Conservation (phyloP, 1,140 invertebrate species). For the Dryas iulia region DNA sequence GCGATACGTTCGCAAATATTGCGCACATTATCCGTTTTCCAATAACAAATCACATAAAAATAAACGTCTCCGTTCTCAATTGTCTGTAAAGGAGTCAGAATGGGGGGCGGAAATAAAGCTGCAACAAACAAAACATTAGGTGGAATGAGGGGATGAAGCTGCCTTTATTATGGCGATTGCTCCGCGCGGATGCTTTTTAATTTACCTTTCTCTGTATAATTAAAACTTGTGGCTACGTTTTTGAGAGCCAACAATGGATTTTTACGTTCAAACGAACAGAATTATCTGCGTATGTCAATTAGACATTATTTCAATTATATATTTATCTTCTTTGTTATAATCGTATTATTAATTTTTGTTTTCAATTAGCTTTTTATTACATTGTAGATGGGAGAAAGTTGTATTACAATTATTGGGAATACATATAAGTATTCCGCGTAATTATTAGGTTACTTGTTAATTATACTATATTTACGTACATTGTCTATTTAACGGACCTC, state of each 20-base stretch:
- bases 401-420: no score
- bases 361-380: background rate
- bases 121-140: conserved; percentile 51
- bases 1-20: background rate
- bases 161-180: conserved; percentile 47
- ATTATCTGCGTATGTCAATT: conserved; percentile 12
- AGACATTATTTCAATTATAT: background rate
- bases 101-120: conserved; percentile 28
- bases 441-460: no score
- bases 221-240: conserved; percentile 55
- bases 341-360: background rate
- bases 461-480: no score
- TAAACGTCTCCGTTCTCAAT: conserved; percentile 34
- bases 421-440: background rate
- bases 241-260: conserved; percentile 50
- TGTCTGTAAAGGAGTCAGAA: conserved; percentile 31
- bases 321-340: background rate
- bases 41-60: conserved; percentile 35
- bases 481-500: no score
- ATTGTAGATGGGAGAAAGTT: no score
- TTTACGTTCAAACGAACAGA: conserved; percentile 22
- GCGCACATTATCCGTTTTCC: conserved; percentile 25
- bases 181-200: conserved; percentile 64
- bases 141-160: conserved; percentile 42
- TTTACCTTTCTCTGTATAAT: conserved; percentile 66